These are phyloP conservation scores for Petrosia ficiformis DNA, from an alignment of 37 sponge, comb jelly and placozoan genomes.

Conservation along the genomic window DNA sequence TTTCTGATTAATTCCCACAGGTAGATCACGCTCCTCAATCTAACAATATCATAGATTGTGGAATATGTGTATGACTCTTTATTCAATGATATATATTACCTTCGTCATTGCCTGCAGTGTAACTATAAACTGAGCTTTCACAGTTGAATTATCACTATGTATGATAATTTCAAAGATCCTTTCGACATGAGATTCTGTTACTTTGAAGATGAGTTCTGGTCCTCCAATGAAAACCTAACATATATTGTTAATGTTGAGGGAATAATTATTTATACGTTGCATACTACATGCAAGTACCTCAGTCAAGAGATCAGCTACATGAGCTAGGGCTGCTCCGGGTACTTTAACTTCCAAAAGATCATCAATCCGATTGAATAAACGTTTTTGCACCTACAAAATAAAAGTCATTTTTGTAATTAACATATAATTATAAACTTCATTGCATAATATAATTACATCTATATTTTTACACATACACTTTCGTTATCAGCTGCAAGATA, in stretches of 20 bases:
- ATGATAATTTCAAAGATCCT: not conserved
- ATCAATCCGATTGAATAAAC: not conserved
- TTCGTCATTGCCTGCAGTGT: conserved; percentile 62
- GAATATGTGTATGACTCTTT: not conserved
- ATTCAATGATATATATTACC: conserved; percentile 8
- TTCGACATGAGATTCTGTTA: not conserved
- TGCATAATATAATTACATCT: too few relatives aligned
- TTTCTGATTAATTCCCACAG: conserved; percentile 64
- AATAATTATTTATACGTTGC: not conserved
- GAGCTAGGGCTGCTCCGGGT: not conserved
- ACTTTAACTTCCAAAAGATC: not conserved
- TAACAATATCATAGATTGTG: not conserved
- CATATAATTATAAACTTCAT: too few relatives aligned
- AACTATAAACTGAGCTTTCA: conserved; percentile 37
- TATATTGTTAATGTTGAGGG: not conserved
- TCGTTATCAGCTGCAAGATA: not conserved
- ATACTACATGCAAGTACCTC: not conserved
- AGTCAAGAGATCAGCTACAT: not conserved
- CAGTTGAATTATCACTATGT: not conserved
- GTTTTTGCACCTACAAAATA: conserved; percentile 1
- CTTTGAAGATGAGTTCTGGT: not conserved
- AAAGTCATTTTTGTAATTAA: too few relatives aligned
- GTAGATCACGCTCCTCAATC: conserved; percentile 66
- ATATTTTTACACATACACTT: not conserved
- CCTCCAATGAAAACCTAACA: conserved; percentile 1